phyloP scores from a whole-genome alignment of 2,888 invertebrate genomes.

The Orthosia gothica region DNA sequence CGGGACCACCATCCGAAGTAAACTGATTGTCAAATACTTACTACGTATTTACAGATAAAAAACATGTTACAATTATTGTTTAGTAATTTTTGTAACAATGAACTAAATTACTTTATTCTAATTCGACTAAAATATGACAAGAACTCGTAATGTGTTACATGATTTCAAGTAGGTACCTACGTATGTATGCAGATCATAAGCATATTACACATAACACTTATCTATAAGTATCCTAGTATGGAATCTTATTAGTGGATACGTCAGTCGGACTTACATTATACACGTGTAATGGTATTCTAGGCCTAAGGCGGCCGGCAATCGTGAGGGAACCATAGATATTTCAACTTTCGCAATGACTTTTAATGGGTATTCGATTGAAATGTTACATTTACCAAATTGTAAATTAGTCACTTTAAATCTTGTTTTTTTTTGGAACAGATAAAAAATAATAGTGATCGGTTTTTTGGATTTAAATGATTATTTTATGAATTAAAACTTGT shows the following conservation, averaged over 20 bases:
- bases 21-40: no score
- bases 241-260: slow-evolving; percentile 21
- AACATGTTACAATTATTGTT: no score
- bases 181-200: slow-evolving; percentile 3
- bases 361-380: background rate
- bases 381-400: no score
- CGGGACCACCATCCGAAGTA: no score
- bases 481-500: background rate
- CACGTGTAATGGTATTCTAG: slow-evolving; percentile 29
- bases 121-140: no score
- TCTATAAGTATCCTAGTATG: background rate
- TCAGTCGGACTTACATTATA: slow-evolving; percentile 21
- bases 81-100: no score
- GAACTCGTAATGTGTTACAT: background rate
- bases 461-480: background rate
- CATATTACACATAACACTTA: slow-evolving; percentile 21
- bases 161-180: slow-evolving; percentile 5
- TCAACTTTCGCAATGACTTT: background rate
- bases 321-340: background rate
- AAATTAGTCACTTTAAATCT: no score
- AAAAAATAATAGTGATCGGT: background rate
- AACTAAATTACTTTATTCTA: no score
- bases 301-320: slow-evolving; percentile 21
- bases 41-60: no score
- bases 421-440: background rate